Evolutionary conservation across 2,888 invertebrate genomes (phyloP), one percentile per base, ranked within the genome.

Genomic region (Agrochola lota): DNA sequence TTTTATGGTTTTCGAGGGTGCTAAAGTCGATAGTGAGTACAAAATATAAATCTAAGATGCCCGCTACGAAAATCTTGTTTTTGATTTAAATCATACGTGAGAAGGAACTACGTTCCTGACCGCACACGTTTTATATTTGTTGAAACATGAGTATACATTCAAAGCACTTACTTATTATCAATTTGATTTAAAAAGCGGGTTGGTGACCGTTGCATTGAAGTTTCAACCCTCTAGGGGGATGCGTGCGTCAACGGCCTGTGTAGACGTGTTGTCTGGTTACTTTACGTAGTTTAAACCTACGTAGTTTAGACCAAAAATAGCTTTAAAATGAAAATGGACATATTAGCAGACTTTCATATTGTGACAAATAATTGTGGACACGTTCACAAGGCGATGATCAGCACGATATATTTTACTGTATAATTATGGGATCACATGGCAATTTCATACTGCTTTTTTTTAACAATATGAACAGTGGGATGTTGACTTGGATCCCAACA

Each of bases 191-290:
- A 74, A 23, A 43, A 55, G 11, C 17, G 17, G 7, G 23, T 55
- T 23, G 75, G 23, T 30, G 75, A n/a, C 40, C 55, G 73, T 12
- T 73, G 55, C 40, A 55, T 74, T 73, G 5, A 40, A 5, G 30
- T 73, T 73, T 20, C 75, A 75, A 73, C 73, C 73, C 73, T 30
- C 55, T 12, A n/a, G 43, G 75, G 73, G 3, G 30, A 40, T n/a
- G 30, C 43, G 75, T 75, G 75, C 73, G 73, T 73, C 73, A 75
- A 75, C 55, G n/a, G 43, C 55, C 12, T 3, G 12, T 6, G 15
- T 35, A 46, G 43, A 46, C 76, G 76, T 46, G 57, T 15, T 20
- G 76, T 76, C 55, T 74, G 17, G 9, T 35, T 15, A 59, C 9
- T 59, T 49, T 11, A 74, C 35, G 35, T 46, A 35, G 62, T 77